Conservation (phyloP, 2,113 vertebrate genomes). For the Channa argus region DNA sequence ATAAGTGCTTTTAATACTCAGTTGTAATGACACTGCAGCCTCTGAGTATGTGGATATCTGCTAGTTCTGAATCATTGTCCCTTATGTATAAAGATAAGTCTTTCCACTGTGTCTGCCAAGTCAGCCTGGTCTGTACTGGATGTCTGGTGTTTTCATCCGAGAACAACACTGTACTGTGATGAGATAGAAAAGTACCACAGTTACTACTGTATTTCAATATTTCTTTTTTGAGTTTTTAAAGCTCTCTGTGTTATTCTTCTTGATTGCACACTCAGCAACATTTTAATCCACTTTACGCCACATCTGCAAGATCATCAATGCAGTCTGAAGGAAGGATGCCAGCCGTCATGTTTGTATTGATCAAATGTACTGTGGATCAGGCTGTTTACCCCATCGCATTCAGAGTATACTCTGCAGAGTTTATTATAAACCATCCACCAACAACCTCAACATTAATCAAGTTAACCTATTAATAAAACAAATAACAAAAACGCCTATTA, state of each 20-base stretch:
- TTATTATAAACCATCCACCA: not conserved
- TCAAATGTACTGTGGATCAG: slow-evolving; percentile 2
- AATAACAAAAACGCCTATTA: no score
- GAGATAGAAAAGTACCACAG: slow-evolving; percentile 53
- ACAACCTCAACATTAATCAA: not conserved
- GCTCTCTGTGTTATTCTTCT: no score
- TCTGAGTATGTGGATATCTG: slow-evolving; percentile 27
- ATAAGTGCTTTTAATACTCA: slow-evolving; percentile 23
- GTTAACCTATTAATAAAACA: not conserved
- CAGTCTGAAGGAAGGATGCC: slow-evolving; percentile 28
- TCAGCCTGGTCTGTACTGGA: slow-evolving; percentile 42
- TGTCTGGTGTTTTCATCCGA: slow-evolving; percentile 43
- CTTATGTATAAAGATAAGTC: slow-evolving; percentile 61
- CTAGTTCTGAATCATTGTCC: slow-evolving; percentile 36
- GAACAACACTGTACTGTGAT: slow-evolving; percentile 64
- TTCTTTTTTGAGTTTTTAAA: not conserved
- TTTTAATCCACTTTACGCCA: no score
- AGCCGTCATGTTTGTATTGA: slow-evolving; percentile 43
- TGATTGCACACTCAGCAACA: no score
- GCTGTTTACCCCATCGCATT: not conserved
- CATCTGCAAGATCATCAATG: slow-evolving; percentile 52
- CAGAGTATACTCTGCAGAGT: not conserved
- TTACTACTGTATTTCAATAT: not conserved
- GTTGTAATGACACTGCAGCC: slow-evolving; percentile 14
- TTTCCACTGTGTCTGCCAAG: slow-evolving; percentile 75